These are phyloP conservation scores for Ceyx erithaca DNA, from an alignment of 2,797 vertebrate genomes.

Conservation along the genomic window DNA sequence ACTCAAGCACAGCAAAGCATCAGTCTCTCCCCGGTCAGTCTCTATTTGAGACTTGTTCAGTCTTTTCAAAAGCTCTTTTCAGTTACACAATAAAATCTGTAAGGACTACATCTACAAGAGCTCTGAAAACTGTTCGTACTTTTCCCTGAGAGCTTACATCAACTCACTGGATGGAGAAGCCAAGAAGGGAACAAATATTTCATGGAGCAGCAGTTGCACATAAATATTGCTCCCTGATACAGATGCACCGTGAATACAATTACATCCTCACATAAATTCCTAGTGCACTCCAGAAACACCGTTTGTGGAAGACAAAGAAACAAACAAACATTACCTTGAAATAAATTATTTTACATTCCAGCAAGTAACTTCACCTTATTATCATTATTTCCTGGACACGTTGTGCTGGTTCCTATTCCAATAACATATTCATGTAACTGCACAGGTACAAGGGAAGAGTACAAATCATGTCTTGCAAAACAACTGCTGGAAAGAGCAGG, in stretches of 20 bases:
- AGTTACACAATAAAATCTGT: neutral
- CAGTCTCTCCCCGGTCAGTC: neutral
- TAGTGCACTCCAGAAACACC: neutral
- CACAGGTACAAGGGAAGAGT: conserved; percentile 15
- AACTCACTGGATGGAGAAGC: neutral
- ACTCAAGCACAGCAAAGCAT: neutral
- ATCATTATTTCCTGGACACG: neutral
- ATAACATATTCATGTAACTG: neutral
- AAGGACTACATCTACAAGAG: neutral
- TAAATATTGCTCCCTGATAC: neutral
- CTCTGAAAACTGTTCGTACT: neutral
- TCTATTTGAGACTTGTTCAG: neutral
- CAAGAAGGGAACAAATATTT: neutral
- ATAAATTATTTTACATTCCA: neutral
- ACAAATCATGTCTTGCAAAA: conserved; percentile 18
- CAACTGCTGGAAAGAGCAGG: conserved; percentile 1
- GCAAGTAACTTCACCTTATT: neutral
- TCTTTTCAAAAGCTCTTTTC: conserved; percentile 23
- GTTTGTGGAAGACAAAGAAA: neutral
- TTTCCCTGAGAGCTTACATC: neutral
- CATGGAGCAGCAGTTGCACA: neutral
- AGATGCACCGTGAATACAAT: neutral
- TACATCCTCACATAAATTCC: neutral
- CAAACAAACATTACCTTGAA: neutral
- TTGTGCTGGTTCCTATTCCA: neutral